Base-by-base conservation (phyloP, 2,113 vertebrate species). In the Addax nasomaculatus region DNA sequence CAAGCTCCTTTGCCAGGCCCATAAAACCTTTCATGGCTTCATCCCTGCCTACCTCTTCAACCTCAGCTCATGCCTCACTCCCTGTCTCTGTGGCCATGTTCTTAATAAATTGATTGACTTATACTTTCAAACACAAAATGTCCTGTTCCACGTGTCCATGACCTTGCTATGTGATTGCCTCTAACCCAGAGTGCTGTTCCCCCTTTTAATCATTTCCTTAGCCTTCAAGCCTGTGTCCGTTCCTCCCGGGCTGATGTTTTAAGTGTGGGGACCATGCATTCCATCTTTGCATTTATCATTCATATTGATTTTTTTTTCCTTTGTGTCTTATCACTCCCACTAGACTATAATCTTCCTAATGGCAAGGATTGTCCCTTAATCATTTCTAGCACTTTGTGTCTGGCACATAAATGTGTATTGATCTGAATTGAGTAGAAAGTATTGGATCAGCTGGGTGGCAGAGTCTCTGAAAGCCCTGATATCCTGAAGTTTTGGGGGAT, bases 321-420 rank as follows among this genome's bases (percentile, higher is more conserved):
- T 39, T 84, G 85, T 96, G 39, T 88, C 64, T 87, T 85, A 10
- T 95, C 43, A 55, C 27, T 49, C n/a, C n/a, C 70, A 27, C 64
- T 64, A 81, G 73, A 45, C 76, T 76, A 55, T 85, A 91, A 79
- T 96, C 86, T 89, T 94, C 81, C 89, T 33, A 19, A 86, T 62
- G 79, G 30, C 13, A 92, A 96, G 79, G 43, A 60, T 39, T 60
- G 78, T 85, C 64, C 58, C 43, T 62, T 86, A 85, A 76, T 81
- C 51, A 45, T 96, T 96, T 90, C 85, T 15, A 88, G 76, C 45
- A 85, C 51, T 90, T 92, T 55, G 21, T 36, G n/a, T 92, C 81
- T 80, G 80, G n/a, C n/a, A 78, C 53, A 88, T 76, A 62, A 76
- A 87, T 94, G 80, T 88, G 94, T 84, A 94, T 76, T 80, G 51